Evolutionary conservation across 2,888 invertebrate genomes (phyloP).

Genomic region (Melanchra persicariae): DNA sequence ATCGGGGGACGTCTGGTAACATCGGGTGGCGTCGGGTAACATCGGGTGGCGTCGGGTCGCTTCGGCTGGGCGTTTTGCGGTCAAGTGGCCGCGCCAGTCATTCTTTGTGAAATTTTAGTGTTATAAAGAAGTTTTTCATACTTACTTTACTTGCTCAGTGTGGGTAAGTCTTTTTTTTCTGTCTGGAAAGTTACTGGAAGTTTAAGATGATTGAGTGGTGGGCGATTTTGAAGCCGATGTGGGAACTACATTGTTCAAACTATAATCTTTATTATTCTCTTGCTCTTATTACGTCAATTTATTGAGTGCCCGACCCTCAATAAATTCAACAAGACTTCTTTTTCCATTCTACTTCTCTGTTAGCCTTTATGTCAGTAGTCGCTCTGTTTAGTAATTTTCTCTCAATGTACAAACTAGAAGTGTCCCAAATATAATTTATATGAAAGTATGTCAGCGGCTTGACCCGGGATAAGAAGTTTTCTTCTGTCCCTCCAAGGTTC

Average conservation of each 20-base stretch:
- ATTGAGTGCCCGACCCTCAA: too few species aligned
- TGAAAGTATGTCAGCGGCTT: too few species aligned
- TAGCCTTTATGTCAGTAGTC: too few species aligned
- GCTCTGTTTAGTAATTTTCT: too few species aligned
- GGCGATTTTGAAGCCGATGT: neutral
- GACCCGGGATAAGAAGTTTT: neutral
- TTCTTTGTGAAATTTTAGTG: conserved; percentile 29
- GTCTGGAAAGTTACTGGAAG: neutral
- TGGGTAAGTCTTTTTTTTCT: neutral
- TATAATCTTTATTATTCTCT: too few species aligned
- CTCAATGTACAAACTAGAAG: too few species aligned
- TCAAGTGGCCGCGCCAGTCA: conserved; percentile 43
- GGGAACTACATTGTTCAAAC: neutral
- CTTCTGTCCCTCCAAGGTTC: neutral
- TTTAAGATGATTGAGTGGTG: neutral
- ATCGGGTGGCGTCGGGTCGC: neutral
- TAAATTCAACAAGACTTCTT: too few species aligned
- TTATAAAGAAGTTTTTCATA: conserved; percentile 15
- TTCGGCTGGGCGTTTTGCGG: conserved; percentile 39
- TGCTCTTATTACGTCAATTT: too few species aligned
- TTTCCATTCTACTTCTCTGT: too few species aligned
- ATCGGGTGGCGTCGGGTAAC: neutral
- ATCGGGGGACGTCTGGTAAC: too few species aligned
- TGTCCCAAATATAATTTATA: too few species aligned
- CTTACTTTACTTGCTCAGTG: conserved; percentile 3